Base-by-base conservation (phyloP, 2,888 invertebrate species). In the Hybos culiciformis region DNA sequence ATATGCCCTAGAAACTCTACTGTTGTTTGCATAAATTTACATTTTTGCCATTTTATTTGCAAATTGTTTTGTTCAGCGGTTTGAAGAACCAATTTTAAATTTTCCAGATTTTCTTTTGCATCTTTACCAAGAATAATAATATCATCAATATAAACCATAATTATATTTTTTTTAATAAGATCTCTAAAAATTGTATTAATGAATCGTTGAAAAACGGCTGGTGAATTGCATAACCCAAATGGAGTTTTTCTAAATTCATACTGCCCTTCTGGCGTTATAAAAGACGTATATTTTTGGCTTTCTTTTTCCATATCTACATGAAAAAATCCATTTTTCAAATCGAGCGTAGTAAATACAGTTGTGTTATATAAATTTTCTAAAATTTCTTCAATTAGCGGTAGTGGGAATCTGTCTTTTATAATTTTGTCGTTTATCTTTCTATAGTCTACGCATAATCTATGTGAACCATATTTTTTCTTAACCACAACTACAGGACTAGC, bases 91-190 rank as follows among this genome's bases (percentile, higher is more conserved):
- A 39, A 17, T 41, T 39, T 39, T 12, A 51, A 36, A 36, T 45
- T 46, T 1, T 3, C 7, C 9, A 52, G 6, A 5, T 45, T 48
- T n/a, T 48, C 44, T 8, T 50, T 38, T 34, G 50, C 48, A 12
- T 45, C 23, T 5, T 34, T 17, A 1, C 46, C 44, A 7, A 50
- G 44, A 8, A 53, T 47, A 3, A 51, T 45, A 1, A 52, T 23
- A 19, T 51, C 50, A 37, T 53, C 50, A 2, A 52, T 33, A 14
- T 50, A 50, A 6, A 47, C 43, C 14, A 52, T 19, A 5, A 48
- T 43, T 2, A 46, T 45, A 20, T 45, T 44, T 26, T 38, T 34
- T 11, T 46, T 42, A 9, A 51, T 34, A 11, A 51, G 32, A 11
- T 40, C 19, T 33, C 43, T 42, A 9, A 46, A 48, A 4, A 42